Percentiles rank a stretch among this genome's conserved stretches.
These are phyloP conservation scores for Aleadryas rufinucha DNA, from an alignment of 2,113 vertebrate species.

Conservation along the genomic window DNA sequence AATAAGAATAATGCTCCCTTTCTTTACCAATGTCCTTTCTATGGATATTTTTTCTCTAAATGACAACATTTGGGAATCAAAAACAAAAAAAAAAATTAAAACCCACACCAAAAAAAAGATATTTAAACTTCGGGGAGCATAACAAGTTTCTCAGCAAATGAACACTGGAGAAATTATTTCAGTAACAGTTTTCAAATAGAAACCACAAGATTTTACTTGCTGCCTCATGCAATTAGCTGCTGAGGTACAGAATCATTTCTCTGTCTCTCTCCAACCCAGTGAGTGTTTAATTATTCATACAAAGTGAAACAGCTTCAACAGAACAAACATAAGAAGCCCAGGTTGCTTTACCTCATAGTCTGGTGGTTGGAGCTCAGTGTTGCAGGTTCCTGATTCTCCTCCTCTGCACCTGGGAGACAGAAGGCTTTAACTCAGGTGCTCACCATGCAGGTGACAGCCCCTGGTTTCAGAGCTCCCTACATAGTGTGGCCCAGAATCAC, in stretches of 20 bases:
- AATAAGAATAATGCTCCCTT: neutral
- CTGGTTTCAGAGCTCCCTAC: rapidly evolving
- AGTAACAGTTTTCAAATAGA: neutral
- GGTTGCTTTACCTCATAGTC: neutral
- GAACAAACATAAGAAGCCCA: neutral
- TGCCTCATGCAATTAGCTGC: neutral
- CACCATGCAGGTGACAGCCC: rapidly evolving
- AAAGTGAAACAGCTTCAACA: neutral
- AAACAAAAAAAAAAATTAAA: neutral
- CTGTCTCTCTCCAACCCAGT: neutral
- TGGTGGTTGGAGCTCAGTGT: rapidly evolving
- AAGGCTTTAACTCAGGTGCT: rapidly evolving
- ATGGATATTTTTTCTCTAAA: neutral
- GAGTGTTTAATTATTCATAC: neutral
- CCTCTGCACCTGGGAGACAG: neutral
- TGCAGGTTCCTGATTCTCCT: neutral
- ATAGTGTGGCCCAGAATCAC: rapidly evolving
- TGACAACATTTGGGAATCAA: rapidly evolving
- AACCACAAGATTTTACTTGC: neutral
- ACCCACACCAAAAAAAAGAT: rapidly evolving
- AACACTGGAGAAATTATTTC: neutral
- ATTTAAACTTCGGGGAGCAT: neutral
- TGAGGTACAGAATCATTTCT: neutral
- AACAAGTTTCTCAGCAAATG: neutral
- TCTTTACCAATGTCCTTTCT: neutral